phyloP scores from a whole-genome alignment of 1,140 invertebrate genomes.

The Drosophila varians region DNA sequence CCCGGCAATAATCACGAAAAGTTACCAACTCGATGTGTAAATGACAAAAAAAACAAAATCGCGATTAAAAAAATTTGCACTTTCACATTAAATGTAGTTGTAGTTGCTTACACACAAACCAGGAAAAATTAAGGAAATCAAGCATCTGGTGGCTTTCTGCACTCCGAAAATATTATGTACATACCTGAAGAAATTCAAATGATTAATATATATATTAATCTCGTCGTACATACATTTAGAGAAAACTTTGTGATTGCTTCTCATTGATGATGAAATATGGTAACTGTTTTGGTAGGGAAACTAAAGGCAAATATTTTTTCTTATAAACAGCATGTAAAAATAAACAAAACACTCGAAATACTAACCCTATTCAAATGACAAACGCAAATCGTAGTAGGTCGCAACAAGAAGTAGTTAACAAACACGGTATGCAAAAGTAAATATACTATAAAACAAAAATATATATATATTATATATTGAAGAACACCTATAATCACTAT shows the following conservation, averaged over 20 bases:
- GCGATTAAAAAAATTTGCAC: slow-evolving; percentile 28
- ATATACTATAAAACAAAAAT: slow-evolving; percentile 23
- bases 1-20: slow-evolving; percentile 15
- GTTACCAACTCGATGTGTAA: slow-evolving; percentile 35
- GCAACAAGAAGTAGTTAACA: slow-evolving; percentile 46
- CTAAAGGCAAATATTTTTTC: slow-evolving; percentile 38
- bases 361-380: slow-evolving; percentile 12
- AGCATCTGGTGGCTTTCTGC: slow-evolving; percentile 27
- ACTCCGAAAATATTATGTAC: slow-evolving; percentile 43
- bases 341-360: slow-evolving; percentile 7
- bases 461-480: slow-evolving; percentile 24
- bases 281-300: slow-evolving; percentile 44
- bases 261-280: slow-evolving; percentile 60
- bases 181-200: slow-evolving; percentile 37
- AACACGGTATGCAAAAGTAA: slow-evolving; percentile 1
- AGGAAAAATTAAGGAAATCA: no score
- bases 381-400: slow-evolving; percentile 33
- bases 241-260: slow-evolving; percentile 80
- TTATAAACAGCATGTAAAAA: slow-evolving; percentile 43
- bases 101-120: slow-evolving; percentile 45
- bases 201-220: slow-evolving; percentile 33
- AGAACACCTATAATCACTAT: slow-evolving; percentile 1
- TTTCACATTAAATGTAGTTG: slow-evolving; percentile 31
- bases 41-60: slow-evolving; percentile 28
- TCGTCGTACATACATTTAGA: slow-evolving; percentile 37